Base-by-base conservation (phyloP, 2,113 vertebrate genomes). In the Takifugu bimaculatus region DNA sequence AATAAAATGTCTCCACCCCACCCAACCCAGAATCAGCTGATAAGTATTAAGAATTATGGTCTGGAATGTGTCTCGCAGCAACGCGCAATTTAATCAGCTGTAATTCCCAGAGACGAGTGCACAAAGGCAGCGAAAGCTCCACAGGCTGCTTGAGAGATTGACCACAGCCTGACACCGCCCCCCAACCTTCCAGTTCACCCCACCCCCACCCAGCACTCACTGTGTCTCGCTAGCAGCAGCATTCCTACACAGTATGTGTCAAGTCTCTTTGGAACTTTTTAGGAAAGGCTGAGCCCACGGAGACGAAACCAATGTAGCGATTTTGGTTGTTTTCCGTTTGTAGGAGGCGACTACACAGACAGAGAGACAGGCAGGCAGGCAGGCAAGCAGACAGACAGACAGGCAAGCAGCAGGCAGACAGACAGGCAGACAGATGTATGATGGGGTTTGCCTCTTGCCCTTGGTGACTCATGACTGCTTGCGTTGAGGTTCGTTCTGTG, bases 201-300 rank as follows among this genome's bases (percentile, higher is more conserved):
- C 64, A 75, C 80, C 65, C 68, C 67, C 75, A 50, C 9, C 43
- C 56, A 1, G 25, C 25, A 54, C 57, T 68, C 73, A 63, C 78
- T 53, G 60, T 61, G 66, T 61, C 61, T 75, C 50, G 50, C 71
- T 70, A 62, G 68, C 59, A 58, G 25, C 74, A 71, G 55, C 70
- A 79, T 87, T 86, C 72, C 68, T 78, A 63, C 80, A 68, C 76
- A 84, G 78, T 71, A 45, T 86, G 81, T 71, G 75, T 81, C 71
- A 65, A 49, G 48, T 75, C 84, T 79, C 61, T 80, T 81, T 20
- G 20, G 20, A 20, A 20, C 20, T 74, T 66, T 62, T 44, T 12
- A 11, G 50, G 52, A 26, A 62, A 60, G 60, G 63, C 68, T 42
- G 43, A 5, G 10, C 63, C 76, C 68, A 74, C 29, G 4, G 29